Base-by-base conservation (phyloP, 2,113 vertebrate species). In the Lampris megalopsis region DNA sequence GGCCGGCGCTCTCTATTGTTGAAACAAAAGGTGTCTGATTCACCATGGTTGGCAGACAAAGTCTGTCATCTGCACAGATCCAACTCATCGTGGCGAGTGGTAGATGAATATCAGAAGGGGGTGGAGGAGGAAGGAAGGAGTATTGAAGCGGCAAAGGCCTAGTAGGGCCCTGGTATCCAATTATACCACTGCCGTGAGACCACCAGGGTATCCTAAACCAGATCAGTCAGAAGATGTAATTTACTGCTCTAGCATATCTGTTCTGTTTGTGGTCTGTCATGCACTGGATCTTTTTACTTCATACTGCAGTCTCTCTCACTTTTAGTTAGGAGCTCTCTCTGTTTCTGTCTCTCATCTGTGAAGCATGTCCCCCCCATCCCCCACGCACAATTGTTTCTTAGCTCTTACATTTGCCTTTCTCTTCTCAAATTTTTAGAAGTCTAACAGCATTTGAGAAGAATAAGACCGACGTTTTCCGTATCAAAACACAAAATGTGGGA, bases 401-500 rank as follows among this genome's bases (percentile, higher is more conserved):
- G 63, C 71, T 76, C 69, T 86, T 24, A 88, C 49, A 52, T 24
- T 9, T 57, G 43, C 37, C 53, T 10, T 24, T 52, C 5, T 84
- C 4, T 72, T 0, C 65, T 77, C 88, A 69, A 75, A 90, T 47
- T 93, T 92, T 53, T 94, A 99, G 98, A 94, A 99, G 97, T 81
- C 91, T 96, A 84, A 97, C 95, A 0, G 98, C 98, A 40, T 99
- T 99, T 67, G 96, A 96, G 92, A 99, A 97, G 90, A 96, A 96
- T 84, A 99, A 99, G 63, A 96, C 96, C 0, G 97, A 99, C 0
- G 96, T 99, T 68, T 99, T 99, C 79, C 94, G 97, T n/a, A 91
- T 99, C 43, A 97, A 98, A 95, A 99, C 98, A 57, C 97, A 99
- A 89, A 98, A 99, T 0, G 97, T 99, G 0, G 98, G 98, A 69